Conservation (phyloP, 2,888 invertebrate genomes). For the Hyposoter didymator region DNA sequence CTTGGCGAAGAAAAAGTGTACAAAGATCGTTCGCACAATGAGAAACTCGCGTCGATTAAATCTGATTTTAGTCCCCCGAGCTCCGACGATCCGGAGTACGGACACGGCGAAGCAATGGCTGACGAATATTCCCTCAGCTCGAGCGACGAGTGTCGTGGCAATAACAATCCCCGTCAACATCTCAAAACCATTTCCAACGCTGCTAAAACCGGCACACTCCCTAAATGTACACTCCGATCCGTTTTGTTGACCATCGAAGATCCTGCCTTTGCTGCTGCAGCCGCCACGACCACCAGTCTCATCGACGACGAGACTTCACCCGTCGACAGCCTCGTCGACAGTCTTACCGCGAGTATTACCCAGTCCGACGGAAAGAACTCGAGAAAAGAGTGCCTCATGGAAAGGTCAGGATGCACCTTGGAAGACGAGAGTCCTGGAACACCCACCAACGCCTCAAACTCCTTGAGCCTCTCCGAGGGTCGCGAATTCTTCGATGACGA, state of each 20-base stretch:
- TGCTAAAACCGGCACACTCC: conserved; percentile 76
- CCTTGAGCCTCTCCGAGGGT: conserved; percentile 92
- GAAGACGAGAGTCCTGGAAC: conserved; percentile 88
- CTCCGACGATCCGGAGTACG: conserved; percentile 86
- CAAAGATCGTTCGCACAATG: conserved; percentile 88
- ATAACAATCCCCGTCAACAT: conserved; percentile 74
- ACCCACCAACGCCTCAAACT: conserved; percentile 91
- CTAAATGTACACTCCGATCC: conserved; percentile 81
- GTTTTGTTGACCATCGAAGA: conserved; percentile 89
- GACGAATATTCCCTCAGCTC: conserved; percentile 84
- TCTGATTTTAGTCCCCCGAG: conserved; percentile 84
- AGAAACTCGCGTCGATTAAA: conserved; percentile 83
- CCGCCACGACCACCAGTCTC: conserved; percentile 88
- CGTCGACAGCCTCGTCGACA: conserved; percentile 91
- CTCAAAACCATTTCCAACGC: conserved; percentile 75
- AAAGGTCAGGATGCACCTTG: conserved; percentile 82
- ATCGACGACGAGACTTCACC: conserved; percentile 94
- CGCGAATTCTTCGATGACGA: conserved; percentile 95
- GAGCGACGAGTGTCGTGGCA: conserved; percentile 84
- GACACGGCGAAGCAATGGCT: conserved; percentile 88
- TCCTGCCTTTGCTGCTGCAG: conserved; percentile 90
- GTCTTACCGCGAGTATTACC: conserved; percentile 86
- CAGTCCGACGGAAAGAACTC: conserved; percentile 83
- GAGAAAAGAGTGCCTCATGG: conserved; percentile 84
- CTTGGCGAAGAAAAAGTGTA: conserved; percentile 90